Evolutionary conservation across 2,113 vertebrate species (phyloP).

Genomic region (Dasyurus viverrinus): DNA sequence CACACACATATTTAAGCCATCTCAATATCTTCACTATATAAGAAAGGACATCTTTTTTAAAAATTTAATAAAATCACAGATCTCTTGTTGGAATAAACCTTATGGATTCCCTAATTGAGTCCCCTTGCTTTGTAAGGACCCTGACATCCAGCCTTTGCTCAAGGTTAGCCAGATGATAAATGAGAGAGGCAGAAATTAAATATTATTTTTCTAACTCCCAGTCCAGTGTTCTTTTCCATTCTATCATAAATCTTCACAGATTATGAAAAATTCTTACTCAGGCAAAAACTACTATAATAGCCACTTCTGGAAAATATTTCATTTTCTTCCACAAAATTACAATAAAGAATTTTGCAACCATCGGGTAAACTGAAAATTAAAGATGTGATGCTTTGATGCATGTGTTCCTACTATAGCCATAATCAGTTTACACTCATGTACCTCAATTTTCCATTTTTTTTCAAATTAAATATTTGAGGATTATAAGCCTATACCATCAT

Average conservation of each 20-base stretch:
- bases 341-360: not conserved
- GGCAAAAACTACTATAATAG: not conserved
- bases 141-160: not conserved
- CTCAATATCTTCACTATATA: not conserved
- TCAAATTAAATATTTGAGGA: slow-evolving; percentile 12
- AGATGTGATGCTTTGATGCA: not conserved
- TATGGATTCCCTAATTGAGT: not conserved
- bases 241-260: not conserved
- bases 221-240: not conserved
- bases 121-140: not conserved
- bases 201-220: not conserved
- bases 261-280: slow-evolving; percentile 23
- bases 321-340: slow-evolving; percentile 17
- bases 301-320: not conserved
- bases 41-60: not conserved
- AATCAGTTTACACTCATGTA: not conserved
- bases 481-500: not conserved
- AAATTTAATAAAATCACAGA: not conserved
- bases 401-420: not conserved
- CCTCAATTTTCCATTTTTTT: not conserved
- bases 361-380: slow-evolving; percentile 4
- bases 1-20: not conserved
- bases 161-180: not conserved
- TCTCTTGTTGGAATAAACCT: not conserved
- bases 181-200: not conserved